Evolutionary conservation across 2,113 vertebrate species (phyloP).

Genomic region (Pseudopipra pipra): DNA sequence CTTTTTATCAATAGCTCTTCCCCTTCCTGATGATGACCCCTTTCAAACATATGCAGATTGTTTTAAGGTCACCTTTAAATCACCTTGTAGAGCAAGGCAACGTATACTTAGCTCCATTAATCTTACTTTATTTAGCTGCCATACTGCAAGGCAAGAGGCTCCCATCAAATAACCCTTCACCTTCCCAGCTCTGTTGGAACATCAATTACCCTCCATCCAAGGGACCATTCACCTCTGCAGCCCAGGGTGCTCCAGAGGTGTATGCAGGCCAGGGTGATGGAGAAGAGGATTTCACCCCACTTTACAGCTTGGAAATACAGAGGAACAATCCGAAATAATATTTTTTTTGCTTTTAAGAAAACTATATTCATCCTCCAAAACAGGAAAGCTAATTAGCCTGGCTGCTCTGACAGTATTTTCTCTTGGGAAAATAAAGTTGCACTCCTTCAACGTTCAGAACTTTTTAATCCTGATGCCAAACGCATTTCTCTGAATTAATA

Average conservation of each 20-base stretch:
- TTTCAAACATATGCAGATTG: neutral
- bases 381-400: slow-evolving; percentile 18
- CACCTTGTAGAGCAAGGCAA: neutral
- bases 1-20: neutral
- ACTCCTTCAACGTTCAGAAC: slow-evolving; percentile 4
- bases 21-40: neutral
- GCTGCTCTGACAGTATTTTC: slow-evolving; percentile 5
- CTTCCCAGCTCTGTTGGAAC: neutral
- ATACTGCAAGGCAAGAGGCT: neutral
- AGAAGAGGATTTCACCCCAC: neutral
- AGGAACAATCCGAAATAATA: neutral
- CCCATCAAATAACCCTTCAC: neutral
- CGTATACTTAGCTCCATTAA: neutral
- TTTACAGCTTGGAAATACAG: neutral
- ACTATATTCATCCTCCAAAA: neutral
- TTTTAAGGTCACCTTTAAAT: slow-evolving; percentile 38
- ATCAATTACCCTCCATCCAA: neutral
- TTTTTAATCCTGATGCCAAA: slow-evolving; percentile 36
- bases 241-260: rapidly evolving
- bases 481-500: slow-evolving; percentile 23
- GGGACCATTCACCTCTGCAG: neutral
- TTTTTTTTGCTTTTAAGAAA: neutral
- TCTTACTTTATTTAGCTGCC: slow-evolving; percentile 21
- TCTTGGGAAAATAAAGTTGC: neutral
- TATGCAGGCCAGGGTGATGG: neutral